Evolutionary conservation across 2,113 vertebrate species (phyloP), one percentile per base, ranked within the genome.

Genomic region (Paramisgurnus dabryanus): DNA sequence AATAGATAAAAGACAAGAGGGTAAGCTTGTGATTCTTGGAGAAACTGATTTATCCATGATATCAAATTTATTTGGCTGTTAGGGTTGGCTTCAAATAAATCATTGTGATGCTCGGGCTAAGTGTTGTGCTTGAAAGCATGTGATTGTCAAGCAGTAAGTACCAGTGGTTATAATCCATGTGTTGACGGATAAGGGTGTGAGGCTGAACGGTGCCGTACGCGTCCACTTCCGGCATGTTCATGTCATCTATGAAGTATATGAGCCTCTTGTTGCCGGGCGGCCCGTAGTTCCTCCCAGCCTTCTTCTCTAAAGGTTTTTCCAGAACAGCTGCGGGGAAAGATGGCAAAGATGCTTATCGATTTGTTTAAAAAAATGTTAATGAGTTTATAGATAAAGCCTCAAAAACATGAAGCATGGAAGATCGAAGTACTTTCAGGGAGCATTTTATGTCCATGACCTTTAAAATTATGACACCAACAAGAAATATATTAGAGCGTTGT

Each of bases 111-210:
- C 15, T 17, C 53, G 17, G 53, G 22, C 22, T 13, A 9, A 47
- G 1, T 7, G 9, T 7, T 7, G 55, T 12, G 13, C 13, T 58
- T 58, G 13, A 58, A 6, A 2, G 3, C 8, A 58, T 8, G 22
- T 39, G 27, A 64, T 64, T 39, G n/a, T 22, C 10, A 49, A 47
- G 15, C 10, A 17, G 49, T 2, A 27, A 88, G 10, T 87, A 99
- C 97, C 96, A 99, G 88, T 99, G 98, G n/a, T 92, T 90, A 0
- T 98, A 98, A 90, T 99, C 97, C 90, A 99, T 92, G 89, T 99
- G 95, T 80, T 98, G 97, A 49, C 97, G 91, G 89, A 99, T 93
- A 43, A 99, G 87, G 0, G 98, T 98, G 86, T 99, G 97, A 1
- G 97, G 95, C 82, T 98, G 96, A 82, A 96, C 96, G 0, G 97